Conservation (phyloP, 1,140 invertebrate genomes). For the Oryzaephilus surinamensis region DNA sequence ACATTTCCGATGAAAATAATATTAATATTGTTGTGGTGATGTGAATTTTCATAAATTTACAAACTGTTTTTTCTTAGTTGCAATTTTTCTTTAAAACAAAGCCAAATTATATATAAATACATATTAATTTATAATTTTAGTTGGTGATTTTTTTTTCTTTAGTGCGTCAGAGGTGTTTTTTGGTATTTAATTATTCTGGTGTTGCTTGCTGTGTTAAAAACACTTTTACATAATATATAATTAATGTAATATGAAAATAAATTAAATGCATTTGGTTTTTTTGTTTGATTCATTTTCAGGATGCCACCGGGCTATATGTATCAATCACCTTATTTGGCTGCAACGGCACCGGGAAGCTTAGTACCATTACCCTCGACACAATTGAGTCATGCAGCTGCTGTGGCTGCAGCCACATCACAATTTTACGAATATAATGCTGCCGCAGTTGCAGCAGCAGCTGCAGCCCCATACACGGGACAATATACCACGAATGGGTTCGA, state of each 20-base stretch:
- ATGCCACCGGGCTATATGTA: conserved; percentile 67
- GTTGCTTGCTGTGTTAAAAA: conserved; percentile 25
- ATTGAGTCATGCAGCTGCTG: conserved; percentile 58
- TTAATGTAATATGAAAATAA: too few species aligned
- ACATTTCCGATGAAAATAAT: too few species aligned
- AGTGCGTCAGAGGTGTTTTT: conserved; percentile 15
- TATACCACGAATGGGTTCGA: conserved; percentile 62
- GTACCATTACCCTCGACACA: conserved; percentile 51
- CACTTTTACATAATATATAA: background rate
- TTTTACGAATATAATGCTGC: conserved; percentile 63
- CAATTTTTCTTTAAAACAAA: too few species aligned
- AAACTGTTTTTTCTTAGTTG: too few species aligned
- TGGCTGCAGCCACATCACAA: conserved; percentile 58
- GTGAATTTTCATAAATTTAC: too few species aligned
- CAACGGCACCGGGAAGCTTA: conserved; percentile 48
- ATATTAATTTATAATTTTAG: too few species aligned
- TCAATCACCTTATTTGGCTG: conserved; percentile 54
- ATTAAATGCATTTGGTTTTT: too few species aligned
- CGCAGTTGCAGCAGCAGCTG: conserved; percentile 50
- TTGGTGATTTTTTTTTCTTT: conserved; percentile 9
- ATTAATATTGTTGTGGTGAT: too few species aligned
- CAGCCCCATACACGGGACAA: conserved; percentile 54
- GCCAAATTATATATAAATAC: too few species aligned
- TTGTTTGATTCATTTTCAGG: conserved; percentile 39
- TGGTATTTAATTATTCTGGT: conserved; percentile 22